These are phyloP conservation scores for Manacus vitellinus DNA, from an alignment of 2,113 vertebrate genomes.

Conservation along the genomic window DNA sequence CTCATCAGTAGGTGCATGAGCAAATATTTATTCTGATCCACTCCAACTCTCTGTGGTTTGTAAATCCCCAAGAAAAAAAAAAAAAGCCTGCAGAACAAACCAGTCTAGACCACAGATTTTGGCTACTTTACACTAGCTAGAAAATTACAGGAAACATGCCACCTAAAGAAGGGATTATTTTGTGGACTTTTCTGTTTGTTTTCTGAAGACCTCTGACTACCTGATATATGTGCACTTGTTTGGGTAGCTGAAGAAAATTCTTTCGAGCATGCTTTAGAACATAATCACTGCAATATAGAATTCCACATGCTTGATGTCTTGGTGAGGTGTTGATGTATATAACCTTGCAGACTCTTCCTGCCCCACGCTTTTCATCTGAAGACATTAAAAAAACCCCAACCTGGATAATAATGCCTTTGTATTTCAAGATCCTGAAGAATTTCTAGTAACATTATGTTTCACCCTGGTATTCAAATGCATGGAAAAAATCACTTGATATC, in stretches of 20 bases:
- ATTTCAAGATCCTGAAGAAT: background rate
- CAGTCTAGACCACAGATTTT: slow-evolving; percentile 56
- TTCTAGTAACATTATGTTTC: background rate
- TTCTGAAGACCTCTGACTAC: background rate
- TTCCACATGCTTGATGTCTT: slow-evolving; percentile 39
- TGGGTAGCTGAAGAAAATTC: background rate
- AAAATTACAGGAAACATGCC: slow-evolving; percentile 48
- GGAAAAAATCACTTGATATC: background rate
- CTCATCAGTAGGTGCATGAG: slow-evolving; percentile 38
- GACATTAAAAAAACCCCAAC: background rate
- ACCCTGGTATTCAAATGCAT: background rate
- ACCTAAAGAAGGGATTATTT: background rate
- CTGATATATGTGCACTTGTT: background rate
- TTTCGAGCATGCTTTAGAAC: background rate
- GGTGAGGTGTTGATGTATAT: slow-evolving; percentile 35
- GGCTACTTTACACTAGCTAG: slow-evolving; percentile 46
- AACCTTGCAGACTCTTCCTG: background rate
- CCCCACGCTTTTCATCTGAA: slow-evolving; percentile 4
- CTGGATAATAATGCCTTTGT: background rate
- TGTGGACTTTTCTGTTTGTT: background rate
- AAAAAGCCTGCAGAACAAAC: slow-evolving; percentile 65
- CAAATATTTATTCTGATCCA: slow-evolving; percentile 66
- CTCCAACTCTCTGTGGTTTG: slow-evolving; percentile 59
- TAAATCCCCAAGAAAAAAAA: slow-evolving; percentile 54
- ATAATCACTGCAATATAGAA: slow-evolving; percentile 32